These are phyloP conservation scores for Bombus confusus DNA, from an alignment of 1,140 invertebrate genomes.

Conservation along the genomic window DNA sequence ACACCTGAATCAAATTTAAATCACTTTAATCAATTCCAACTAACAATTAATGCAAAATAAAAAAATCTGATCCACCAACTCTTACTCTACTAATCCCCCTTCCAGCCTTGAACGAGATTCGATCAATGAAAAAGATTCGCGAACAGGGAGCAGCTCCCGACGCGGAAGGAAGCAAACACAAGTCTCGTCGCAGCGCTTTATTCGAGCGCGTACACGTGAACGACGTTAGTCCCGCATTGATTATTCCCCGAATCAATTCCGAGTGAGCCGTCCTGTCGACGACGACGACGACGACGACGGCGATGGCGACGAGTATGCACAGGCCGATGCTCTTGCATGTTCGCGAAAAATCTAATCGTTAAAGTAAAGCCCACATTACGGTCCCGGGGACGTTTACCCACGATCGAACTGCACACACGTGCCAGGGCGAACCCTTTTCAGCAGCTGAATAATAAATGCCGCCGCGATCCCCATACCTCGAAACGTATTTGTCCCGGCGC, in stretches of 20 bases:
- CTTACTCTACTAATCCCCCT: neutral
- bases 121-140: neutral
- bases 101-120: no score
- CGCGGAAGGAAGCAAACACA: conserved; percentile 15
- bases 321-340: conserved; percentile 32
- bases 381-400: conserved; percentile 61
- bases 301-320: conserved; percentile 13
- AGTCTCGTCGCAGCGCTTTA: conserved; percentile 25
- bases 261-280: conserved; percentile 43
- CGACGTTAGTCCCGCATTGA: conserved; percentile 55
- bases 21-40: neutral
- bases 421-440: conserved; percentile 60
- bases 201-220: conserved; percentile 20
- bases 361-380: conserved; percentile 67
- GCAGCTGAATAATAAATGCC: conserved; percentile 66
- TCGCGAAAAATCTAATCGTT: conserved; percentile 66
- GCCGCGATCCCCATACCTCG: conserved; percentile 62
- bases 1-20: neutral
- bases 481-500: conserved; percentile 66
- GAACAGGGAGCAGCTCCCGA: neutral
- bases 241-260: conserved; percentile 57
- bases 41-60: neutral
- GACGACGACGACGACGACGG: neutral
- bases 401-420: conserved; percentile 61
- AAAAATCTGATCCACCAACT: neutral